A percentile compares a stretch with the other conserved stretches of the same genome.
These are phyloP conservation scores for Troilus luridus DNA, from an alignment of 2,888 invertebrate species.

Conservation along the genomic window DNA sequence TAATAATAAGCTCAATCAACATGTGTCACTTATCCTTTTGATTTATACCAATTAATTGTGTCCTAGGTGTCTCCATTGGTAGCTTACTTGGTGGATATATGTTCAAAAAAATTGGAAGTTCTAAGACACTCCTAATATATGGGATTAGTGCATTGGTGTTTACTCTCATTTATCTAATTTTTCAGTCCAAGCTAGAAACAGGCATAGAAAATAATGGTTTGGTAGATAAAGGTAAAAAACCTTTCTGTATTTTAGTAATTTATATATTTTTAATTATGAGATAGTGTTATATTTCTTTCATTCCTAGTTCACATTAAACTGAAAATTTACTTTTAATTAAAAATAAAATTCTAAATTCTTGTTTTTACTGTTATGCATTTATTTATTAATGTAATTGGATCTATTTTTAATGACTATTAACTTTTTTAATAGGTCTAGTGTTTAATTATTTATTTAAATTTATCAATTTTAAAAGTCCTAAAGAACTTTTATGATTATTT, in stretches of 20 bases:
- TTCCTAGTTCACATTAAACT: not conserved
- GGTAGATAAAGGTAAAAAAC: not conserved
- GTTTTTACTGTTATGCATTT: not conserved
- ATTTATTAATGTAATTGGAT: not conserved
- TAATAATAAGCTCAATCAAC: too few relatives aligned
- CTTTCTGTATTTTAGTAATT: not conserved
- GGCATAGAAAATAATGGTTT: not conserved
- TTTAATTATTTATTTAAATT: too few relatives aligned
- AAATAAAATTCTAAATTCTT: too few relatives aligned
- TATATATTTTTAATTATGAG: not conserved
- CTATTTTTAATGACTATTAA: too few relatives aligned
- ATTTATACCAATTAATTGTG: constrained; percentile 44
- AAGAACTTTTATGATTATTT: too few relatives aligned
- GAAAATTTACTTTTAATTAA: not conserved
- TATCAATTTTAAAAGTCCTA: too few relatives aligned
- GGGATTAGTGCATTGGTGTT: constrained; percentile 78
- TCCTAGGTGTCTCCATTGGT: constrained; percentile 81
- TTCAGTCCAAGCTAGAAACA: not conserved
- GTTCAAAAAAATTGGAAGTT: constrained; percentile 77
- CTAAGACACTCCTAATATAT: constrained; percentile 79
- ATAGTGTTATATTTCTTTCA: not conserved
- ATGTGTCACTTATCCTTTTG: not conserved
- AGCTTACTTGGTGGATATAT: constrained; percentile 82
- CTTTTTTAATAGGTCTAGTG: too few relatives aligned
- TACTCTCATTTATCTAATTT: constrained; percentile 19